Conservation (phyloP, 2,888 invertebrate genomes). For the Azorinus chamasolen region DNA sequence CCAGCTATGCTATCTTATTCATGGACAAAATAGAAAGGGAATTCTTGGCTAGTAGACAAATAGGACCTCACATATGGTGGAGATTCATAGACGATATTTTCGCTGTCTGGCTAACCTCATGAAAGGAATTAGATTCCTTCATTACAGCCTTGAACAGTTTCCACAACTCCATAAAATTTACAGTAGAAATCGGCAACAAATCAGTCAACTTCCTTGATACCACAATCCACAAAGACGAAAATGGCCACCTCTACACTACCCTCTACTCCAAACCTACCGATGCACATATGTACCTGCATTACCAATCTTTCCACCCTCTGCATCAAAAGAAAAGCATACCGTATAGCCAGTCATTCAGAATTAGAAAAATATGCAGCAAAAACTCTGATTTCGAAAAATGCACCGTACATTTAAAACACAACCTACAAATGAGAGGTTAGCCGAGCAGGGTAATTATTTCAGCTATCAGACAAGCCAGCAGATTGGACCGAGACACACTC, state of each 20-base stretch:
- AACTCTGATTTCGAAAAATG: conserved; percentile 19
- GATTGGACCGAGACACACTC: no score
- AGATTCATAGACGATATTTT: conserved; percentile 56
- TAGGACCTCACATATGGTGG: conserved; percentile 21
- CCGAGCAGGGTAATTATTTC: not conserved
- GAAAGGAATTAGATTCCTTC: conserved; percentile 11
- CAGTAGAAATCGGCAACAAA: conserved; percentile 13
- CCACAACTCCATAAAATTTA: conserved; percentile 30
- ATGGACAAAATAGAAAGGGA: no score
- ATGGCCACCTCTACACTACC: conserved; percentile 9
- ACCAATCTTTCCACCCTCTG: not conserved
- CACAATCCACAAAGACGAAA: not conserved
- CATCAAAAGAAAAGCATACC: not conserved
- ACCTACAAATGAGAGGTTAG: not conserved
- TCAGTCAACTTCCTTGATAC: conserved; percentile 14
- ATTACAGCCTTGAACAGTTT: conserved; percentile 8
- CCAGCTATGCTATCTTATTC: no score
- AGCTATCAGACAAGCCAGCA: no score
- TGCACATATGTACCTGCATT: conserved; percentile 14
- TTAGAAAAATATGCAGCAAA: no score
- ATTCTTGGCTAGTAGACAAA: no score
- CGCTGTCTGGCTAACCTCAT: conserved; percentile 31
- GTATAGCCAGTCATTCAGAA: conserved; percentile 11
- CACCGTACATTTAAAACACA: not conserved
- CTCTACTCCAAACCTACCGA: no score